Conservation (phyloP, 2,888 invertebrate genomes). For the Diabrotica balteata region DNA sequence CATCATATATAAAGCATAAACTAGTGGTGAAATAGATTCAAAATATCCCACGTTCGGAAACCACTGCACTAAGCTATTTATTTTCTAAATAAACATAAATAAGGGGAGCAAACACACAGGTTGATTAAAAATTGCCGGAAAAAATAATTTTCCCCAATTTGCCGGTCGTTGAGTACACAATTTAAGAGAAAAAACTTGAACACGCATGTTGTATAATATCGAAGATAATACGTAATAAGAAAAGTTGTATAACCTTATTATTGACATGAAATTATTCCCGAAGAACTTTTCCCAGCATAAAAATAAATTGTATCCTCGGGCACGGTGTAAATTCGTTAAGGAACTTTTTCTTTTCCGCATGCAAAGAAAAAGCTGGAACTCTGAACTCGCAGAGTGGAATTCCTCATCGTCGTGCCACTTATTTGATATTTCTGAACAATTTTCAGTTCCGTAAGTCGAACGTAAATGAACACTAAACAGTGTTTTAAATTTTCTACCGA, state of each 20-base stretch:
- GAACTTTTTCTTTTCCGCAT: constrained; percentile 29
- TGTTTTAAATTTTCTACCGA: background rate
- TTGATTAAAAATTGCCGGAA: no score
- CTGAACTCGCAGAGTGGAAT: no score
- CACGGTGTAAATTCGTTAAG: constrained; percentile 41
- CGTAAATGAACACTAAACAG: constrained; percentile 12
- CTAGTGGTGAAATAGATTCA: no score
- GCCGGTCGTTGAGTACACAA: constrained; percentile 8
- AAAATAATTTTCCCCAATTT: no score
- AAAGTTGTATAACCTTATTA: constrained; percentile 52
- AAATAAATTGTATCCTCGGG: constrained; percentile 50
- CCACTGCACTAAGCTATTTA: no score
- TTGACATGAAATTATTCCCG: constrained; percentile 50
- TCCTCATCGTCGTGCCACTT: constrained; percentile 12
- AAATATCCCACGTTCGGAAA: no score
- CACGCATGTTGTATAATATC: constrained; percentile 41
- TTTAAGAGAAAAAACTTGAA: constrained; percentile 26
- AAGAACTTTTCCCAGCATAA: constrained; percentile 37
- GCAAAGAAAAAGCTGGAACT: no score
- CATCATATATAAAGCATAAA: no score
- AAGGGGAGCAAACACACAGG: no score
- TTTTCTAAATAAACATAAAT: no score
- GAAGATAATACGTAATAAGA: constrained; percentile 50
- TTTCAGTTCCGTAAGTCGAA: constrained; percentile 27
- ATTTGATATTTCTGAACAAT: constrained; percentile 27